Base-by-base conservation (phyloP, 1,140 invertebrate genomes). In the Diprion similis region DNA sequence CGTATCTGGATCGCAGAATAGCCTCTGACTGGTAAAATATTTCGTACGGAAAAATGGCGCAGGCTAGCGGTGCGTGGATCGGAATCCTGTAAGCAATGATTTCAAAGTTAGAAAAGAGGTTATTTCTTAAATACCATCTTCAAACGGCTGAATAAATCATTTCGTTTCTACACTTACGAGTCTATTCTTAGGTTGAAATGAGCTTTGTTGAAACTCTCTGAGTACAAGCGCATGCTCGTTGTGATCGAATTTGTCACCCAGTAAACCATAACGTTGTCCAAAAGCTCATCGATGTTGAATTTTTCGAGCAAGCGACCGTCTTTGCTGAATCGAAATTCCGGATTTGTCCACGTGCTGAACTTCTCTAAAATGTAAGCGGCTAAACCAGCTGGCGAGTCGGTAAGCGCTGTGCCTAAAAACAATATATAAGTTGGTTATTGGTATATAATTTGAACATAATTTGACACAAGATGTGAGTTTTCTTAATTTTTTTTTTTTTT, bases 191-290 rank as follows among this genome's bases (percentile, higher is more conserved):
- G 73, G 1, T 70, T 77, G 0, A 82, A 72, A 15, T 90, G 81
- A 0, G 80, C 82, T 11, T 78, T 81, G 7, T 69, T 87, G 71
- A 92, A 90, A 0, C 80, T 86, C 83, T 97, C 95, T 1, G 93
- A 87, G 78, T 97, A 97, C 8, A 96, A 85, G 71, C 96, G 89
- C 79, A 92, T 88, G 0, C 94, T 94, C 0, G 94, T 93, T 0
- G 94, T 94, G 1, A 96, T 94, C 1, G 92, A 92, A 74, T 92
- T 92, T 0, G 93, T 92, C 0, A 93, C 80, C 93, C 95, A 98
- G 84, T 97, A 98, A 46, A 97, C 84, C 94, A 97, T 97, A 0
- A 98, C 81, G 81, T 97, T 96, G 76, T 97, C 96, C 6, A 98
- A 86, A 7, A 98, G 84, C 77, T 96, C 93, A 69, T 95, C 94